phyloP scores from a whole-genome alignment of 2,888 invertebrate genomes.

The Hirtodrosophila duncani region DNA sequence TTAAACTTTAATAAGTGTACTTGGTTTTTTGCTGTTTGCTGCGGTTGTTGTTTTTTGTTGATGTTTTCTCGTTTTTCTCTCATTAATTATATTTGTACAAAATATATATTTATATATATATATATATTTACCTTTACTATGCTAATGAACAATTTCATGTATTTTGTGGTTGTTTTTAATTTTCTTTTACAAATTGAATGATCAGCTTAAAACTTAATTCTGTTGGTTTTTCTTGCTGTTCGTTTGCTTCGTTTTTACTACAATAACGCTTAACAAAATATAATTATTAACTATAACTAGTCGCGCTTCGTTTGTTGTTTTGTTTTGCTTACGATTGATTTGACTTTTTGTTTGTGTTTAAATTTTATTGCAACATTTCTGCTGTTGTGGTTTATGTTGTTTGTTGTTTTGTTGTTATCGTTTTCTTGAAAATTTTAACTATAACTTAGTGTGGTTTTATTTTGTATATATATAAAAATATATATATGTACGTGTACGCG shows the following conservation, averaged over 20 bases:
- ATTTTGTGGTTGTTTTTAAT: constrained; percentile 18
- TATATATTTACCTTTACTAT: constrained; percentile 19
- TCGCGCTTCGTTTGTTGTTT: constrained; percentile 41
- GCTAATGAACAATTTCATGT: constrained; percentile 52
- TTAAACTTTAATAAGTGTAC: constrained; percentile 70
- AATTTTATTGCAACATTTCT: constrained; percentile 41
- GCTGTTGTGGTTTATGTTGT: constrained; percentile 25
- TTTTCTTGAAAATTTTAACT: constrained; percentile 63
- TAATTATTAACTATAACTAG: constrained; percentile 67
- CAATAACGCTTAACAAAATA: constrained; percentile 74
- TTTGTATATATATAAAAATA: constrained; percentile 44
- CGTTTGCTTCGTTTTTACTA: constrained; percentile 47
- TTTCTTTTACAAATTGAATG: constrained; percentile 16
- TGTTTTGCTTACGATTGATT: constrained; percentile 14
- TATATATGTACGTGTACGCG: constrained; percentile 30
- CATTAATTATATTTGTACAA: constrained; percentile 68
- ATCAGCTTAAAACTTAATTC: constrained; percentile 60
- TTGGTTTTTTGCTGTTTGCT: constrained; percentile 62
- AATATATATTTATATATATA: constrained; percentile 57
- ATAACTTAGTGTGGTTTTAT: constrained; percentile 43
- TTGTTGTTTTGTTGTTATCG: constrained; percentile 30
- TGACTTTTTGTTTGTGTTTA: constrained; percentile 21
- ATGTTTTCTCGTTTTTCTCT: constrained; percentile 12
- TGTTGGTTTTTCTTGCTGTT: constrained; percentile 31
- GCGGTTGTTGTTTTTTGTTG: constrained; percentile 20